Evolutionary conservation across 2,113 vertebrate genomes (phyloP).

Genomic region (Chamaetylas fuelleborni): DNA sequence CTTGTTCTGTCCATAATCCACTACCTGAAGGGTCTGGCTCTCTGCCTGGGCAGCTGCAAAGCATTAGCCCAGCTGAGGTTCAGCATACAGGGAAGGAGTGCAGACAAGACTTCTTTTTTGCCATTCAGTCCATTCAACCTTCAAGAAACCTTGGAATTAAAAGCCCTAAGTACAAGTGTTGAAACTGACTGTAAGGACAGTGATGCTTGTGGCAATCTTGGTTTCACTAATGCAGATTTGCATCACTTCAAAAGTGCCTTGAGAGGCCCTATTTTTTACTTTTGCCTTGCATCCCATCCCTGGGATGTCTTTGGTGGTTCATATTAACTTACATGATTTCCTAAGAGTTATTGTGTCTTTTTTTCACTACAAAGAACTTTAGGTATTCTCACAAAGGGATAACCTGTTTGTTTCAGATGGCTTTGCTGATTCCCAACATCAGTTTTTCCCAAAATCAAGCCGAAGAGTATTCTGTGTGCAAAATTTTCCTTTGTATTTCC

Average conservation of each 20-base stretch:
- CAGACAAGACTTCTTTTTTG: background rate
- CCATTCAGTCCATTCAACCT: background rate
- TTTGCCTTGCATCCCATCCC: background rate
- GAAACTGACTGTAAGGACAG: background rate
- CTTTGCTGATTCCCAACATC: background rate
- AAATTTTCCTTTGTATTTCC: background rate
- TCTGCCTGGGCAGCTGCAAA: constrained; percentile 40
- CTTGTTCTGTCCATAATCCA: background rate
- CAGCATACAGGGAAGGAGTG: background rate
- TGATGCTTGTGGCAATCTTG: background rate
- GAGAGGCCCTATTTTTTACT: background rate
- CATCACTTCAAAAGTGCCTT: background rate
- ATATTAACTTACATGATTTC: background rate
- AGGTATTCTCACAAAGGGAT: background rate
- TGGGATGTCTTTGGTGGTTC: background rate
- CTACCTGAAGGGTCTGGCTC: constrained; percentile 29
- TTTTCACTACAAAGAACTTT: background rate
- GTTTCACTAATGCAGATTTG: background rate
- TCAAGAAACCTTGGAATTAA: background rate
- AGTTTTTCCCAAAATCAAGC: background rate
- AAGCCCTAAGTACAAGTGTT: background rate
- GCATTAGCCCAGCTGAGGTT: background rate
- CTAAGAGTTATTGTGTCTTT: background rate
- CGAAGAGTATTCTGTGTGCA: background rate
- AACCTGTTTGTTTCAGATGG: background rate